phyloP scores from a whole-genome alignment of 1,140 invertebrate genomes.

The Lerema accius region DNA sequence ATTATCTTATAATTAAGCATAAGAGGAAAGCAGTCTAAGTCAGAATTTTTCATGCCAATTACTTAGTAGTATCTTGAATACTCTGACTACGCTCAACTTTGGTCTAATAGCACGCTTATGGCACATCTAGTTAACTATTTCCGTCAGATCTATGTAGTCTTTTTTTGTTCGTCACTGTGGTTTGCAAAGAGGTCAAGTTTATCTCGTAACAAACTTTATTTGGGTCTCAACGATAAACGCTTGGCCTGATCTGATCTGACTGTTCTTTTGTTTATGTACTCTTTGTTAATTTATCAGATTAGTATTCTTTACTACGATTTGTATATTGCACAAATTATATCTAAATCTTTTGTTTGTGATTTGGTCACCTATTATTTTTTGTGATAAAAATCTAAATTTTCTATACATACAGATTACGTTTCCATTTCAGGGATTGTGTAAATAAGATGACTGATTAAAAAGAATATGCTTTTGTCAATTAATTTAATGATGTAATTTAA shows the following conservation, averaged over 20 bases:
- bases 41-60: no score
- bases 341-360: no score
- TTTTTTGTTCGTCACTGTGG: conserved; percentile 31
- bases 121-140: conserved; percentile 23
- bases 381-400: no score
- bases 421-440: no score
- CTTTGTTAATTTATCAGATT: background rate
- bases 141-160: background rate
- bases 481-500: no score
- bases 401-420: no score
- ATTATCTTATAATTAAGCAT: no score
- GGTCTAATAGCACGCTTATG: conserved; percentile 6
- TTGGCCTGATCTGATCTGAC: background rate
- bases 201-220: conserved; percentile 32
- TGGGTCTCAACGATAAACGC: conserved; percentile 8
- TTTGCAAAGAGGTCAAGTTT: conserved; percentile 47
- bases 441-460: no score
- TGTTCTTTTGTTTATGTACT: conserved; percentile 8
- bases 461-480: no score
- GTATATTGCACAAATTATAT: background rate
- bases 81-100: background rate
- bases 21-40: no score
- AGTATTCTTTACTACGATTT: background rate
- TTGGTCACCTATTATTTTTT: no score
- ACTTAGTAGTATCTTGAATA: no score